These are phyloP conservation scores for Melanaphis sacchari DNA, from an alignment of 1,140 invertebrate genomes.

Conservation along the genomic window DNA sequence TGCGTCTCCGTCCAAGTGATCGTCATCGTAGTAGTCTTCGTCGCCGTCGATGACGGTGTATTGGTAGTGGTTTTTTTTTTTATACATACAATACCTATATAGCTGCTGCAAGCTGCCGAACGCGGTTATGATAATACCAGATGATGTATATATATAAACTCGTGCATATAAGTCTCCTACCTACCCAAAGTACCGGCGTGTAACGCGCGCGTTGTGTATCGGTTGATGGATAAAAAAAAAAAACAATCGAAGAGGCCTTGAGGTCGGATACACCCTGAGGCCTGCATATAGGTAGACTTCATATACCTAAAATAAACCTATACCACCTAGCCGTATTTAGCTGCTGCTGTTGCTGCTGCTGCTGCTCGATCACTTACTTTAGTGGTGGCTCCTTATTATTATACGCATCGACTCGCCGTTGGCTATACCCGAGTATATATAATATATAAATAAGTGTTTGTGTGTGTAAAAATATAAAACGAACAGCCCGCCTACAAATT, in stretches of 20 bases:
- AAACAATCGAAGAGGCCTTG: slow-evolving; percentile 51
- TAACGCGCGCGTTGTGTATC: background rate
- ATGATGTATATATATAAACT: background rate
- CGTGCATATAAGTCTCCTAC: background rate
- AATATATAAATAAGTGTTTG: background rate
- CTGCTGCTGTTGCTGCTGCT: background rate
- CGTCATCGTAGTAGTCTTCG: background rate
- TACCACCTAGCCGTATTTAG: background rate
- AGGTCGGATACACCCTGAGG: slow-evolving; percentile 44
- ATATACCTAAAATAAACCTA: slow-evolving; percentile 26
- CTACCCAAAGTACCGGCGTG: slow-evolving; percentile 25
- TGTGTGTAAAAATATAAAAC: background rate
- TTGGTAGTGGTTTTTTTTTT: background rate
- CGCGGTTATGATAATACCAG: background rate
- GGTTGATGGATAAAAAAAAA: background rate
- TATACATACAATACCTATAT: background rate
- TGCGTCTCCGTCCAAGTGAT: background rate
- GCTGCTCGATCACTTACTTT: background rate
- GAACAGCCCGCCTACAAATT: slow-evolving; percentile 33
- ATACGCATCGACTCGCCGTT: slow-evolving; percentile 22
- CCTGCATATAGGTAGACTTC: background rate
- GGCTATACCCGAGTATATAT: background rate
- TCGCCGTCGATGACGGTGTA: background rate
- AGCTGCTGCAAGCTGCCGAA: background rate
- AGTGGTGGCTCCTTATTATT: slow-evolving; percentile 47